Evolutionary conservation across 2,113 vertebrate species (phyloP).

Genomic region (Nanorana parkeri): DNA sequence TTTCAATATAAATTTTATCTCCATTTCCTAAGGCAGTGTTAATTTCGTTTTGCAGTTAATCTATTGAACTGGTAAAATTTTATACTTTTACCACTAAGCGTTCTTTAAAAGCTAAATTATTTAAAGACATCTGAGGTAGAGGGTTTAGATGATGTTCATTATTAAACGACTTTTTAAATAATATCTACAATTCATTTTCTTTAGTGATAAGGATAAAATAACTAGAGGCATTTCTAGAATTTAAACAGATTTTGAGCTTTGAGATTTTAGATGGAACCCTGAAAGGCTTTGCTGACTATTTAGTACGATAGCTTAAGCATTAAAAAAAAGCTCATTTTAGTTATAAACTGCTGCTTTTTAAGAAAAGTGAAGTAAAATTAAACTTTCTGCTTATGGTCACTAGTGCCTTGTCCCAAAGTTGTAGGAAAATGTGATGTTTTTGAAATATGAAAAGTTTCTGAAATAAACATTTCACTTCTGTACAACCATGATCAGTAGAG

Average conservation of each 20-base stretch:
- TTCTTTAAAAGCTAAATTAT: constrained; percentile 80
- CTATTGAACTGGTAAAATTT: constrained; percentile 75
- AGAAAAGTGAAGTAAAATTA: constrained; percentile 41
- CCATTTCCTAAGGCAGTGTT: constrained; percentile 76
- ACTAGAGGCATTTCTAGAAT: constrained; percentile 74
- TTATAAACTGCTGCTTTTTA: constrained; percentile 49
- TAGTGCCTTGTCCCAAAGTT: background rate
- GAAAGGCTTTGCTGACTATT: constrained; percentile 62
- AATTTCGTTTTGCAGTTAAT: constrained; percentile 86
- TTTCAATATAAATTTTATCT: constrained; percentile 78
- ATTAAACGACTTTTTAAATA: constrained; percentile 72
- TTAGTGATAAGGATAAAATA: constrained; percentile 78
- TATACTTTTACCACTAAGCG: constrained; percentile 81
- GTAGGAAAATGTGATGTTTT: background rate
- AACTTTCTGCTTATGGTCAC: constrained; percentile 14
- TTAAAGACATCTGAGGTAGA: constrained; percentile 77
- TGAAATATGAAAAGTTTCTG: background rate
- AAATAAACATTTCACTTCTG: background rate
- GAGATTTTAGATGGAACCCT: constrained; percentile 71
- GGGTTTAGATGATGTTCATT: constrained; percentile 75
- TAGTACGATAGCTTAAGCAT: constrained; percentile 57
- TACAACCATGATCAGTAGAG: no score
- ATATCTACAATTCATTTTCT: constrained; percentile 75
- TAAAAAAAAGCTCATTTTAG: constrained; percentile 58
- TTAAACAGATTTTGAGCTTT: constrained; percentile 70